Conservation (phyloP, 2,888 invertebrate species). For the Onchidella celtica region DNA sequence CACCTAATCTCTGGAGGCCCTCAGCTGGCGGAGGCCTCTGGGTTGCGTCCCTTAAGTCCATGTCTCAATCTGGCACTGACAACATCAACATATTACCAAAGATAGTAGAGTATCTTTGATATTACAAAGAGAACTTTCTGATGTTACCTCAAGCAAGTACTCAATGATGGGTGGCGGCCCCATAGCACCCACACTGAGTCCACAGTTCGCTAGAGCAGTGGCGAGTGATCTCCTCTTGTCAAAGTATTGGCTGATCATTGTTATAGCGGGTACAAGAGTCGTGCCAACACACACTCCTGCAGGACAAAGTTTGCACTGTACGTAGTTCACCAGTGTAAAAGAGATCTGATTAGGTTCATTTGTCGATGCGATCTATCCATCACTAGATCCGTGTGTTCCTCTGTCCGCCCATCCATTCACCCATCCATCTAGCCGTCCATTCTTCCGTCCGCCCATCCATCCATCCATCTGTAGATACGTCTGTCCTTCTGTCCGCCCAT, state of each 20-base stretch:
- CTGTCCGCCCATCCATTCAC: not conserved
- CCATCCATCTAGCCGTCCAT: not conserved
- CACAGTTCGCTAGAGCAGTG: not conserved
- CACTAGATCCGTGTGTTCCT: not conserved
- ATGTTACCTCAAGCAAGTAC: not conserved
- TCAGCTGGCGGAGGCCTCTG: too few relatives aligned
- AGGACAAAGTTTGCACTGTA: too few relatives aligned
- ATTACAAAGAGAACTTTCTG: too few relatives aligned
- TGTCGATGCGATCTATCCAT: too few relatives aligned
- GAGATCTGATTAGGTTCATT: too few relatives aligned
- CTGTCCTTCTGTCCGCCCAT: not conserved
- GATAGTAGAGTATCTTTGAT: too few relatives aligned
- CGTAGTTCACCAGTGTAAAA: too few relatives aligned
- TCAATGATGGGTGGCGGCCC: not conserved
- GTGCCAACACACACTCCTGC: not conserved
- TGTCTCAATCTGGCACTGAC: too few relatives aligned
- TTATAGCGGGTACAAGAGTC: not conserved
- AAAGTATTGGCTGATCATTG: slow-evolving; percentile 19
- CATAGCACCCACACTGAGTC: slow-evolving; percentile 4
- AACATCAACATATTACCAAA: too few relatives aligned
- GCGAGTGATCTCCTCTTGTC: not conserved
- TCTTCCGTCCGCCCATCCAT: too few relatives aligned
- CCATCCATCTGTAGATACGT: not conserved
- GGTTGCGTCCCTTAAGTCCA: too few relatives aligned
- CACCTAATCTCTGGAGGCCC: too few relatives aligned